phyloP scores from a whole-genome alignment of 1,140 invertebrate genomes.

The Drosophila ohnishii region DNA sequence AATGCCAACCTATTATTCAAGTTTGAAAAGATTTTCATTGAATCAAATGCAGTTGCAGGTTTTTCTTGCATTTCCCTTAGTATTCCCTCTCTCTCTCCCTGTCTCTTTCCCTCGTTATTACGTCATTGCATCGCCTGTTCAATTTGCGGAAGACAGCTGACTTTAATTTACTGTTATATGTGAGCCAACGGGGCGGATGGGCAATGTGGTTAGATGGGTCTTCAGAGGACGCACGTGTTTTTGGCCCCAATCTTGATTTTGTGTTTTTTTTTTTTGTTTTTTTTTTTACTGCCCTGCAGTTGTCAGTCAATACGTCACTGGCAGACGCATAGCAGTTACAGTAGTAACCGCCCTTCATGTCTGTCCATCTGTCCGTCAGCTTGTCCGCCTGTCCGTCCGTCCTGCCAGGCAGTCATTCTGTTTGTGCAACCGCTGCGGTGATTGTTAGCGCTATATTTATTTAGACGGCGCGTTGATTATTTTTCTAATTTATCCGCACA shows the following conservation, averaged over 20 bases:
- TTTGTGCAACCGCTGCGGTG: constrained; percentile 48
- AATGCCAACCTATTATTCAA: neutral
- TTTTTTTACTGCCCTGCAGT: constrained; percentile 5
- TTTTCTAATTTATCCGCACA: constrained; percentile 53
- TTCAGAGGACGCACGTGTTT: constrained; percentile 28
- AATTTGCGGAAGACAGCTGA: constrained; percentile 34
- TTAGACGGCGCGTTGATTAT: constrained; percentile 51
- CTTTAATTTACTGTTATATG: constrained; percentile 23
- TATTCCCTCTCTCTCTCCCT: neutral
- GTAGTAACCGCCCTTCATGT: neutral
- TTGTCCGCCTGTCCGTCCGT: neutral
- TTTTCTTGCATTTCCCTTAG: neutral
- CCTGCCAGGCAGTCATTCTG: constrained; percentile 9
- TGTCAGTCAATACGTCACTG: constrained; percentile 54
- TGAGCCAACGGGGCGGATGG: constrained; percentile 25
- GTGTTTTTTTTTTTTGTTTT: neutral
- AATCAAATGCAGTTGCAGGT: constrained; percentile 17
- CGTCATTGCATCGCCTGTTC: constrained; percentile 19
- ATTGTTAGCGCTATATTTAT: constrained; percentile 60
- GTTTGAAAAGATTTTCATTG: neutral
- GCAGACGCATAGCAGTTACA: constrained; percentile 15
- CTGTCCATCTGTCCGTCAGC: neutral
- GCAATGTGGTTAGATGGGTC: neutral
- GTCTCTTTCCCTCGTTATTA: constrained; percentile 10
- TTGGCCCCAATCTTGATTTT: constrained; percentile 1